Evolutionary conservation across 2,888 invertebrate genomes (phyloP), one percentile per base, ranked within the genome.

Genomic region (Agrotis segetum): DNA sequence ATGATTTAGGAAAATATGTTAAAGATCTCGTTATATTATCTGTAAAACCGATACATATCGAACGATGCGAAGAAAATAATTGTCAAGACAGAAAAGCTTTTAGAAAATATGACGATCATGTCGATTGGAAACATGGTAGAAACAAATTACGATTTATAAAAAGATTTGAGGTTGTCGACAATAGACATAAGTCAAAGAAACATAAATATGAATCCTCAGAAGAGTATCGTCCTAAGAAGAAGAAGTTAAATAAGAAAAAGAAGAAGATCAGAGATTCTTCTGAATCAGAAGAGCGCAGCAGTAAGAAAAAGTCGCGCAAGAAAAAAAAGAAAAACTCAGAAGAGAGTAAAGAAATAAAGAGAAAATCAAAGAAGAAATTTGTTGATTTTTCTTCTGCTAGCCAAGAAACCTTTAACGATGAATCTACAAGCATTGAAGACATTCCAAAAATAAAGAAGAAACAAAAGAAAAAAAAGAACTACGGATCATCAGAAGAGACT

Each of bases 1-100:
- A n/a, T 0, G 68, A 77, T 0, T 77, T 86, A 0, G 63, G 67
- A 11, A 82, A 89, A 16, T 87, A 85, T 29, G 7, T 86, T 0
- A 84, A 88, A 16, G 86, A 86, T 24, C 47, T 88, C 1, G 6
- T 68, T 0, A 17, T 63, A 9, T 1, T 59, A 0, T 34, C 56
- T 0, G 19, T 24, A 0, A 21, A 1, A 3, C 56, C 67, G 0
- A 4, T 17, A 0, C 13, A 21, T 1, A 16, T 40, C 2, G 11
- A 40, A 40, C 4, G 11, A 40, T 79, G 79, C 17, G 11, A n/a
- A 9, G 55, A 11, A 0, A 9, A 49, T 0, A 1, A 50, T 17
- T 82, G 79, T 1, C 24, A 17, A 0, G 65, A 66, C 24, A 6
- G 21, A 0, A 68, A 67, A 0, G 63, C 66, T n/a, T 68, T 53